A percentile compares a stretch with the other conserved stretches of the same genome.
These are phyloP conservation scores for Galerucella nymphaeae DNA, from an alignment of 2,888 invertebrate genomes.

Conservation along the genomic window DNA sequence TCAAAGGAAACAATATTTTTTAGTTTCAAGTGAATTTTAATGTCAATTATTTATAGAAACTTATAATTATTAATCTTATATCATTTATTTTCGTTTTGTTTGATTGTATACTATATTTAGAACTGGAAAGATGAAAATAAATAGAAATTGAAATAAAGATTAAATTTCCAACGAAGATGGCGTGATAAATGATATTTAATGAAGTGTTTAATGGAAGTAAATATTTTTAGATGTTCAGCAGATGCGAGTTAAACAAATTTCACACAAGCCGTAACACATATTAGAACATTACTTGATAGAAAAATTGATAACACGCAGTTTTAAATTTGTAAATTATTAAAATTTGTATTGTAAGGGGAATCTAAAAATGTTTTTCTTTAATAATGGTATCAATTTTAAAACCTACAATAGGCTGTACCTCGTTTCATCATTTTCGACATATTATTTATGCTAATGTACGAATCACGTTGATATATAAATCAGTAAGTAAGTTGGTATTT, in stretches of 20 bases:
- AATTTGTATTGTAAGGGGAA: no score
- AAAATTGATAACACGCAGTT: neutral
- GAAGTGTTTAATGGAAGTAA: conserved; percentile 29
- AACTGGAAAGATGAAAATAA: conserved; percentile 25
- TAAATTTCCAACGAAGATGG: conserved; percentile 27
- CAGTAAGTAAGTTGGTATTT: neutral
- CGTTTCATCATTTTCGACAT: neutral
- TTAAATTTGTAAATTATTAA: neutral
- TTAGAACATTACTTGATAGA: neutral
- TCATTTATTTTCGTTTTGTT: neutral
- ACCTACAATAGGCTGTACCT: no score
- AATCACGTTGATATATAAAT: conserved; percentile 9
- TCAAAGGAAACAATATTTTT: no score
- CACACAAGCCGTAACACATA: neutral
- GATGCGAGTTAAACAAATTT: neutral
- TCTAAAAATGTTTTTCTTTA: no score
- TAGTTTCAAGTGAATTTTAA: no score
- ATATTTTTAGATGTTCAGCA: conserved; percentile 27
- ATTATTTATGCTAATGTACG: neutral
- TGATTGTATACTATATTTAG: conserved; percentile 5
- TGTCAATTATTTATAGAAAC: neutral
- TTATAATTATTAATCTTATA: neutral
- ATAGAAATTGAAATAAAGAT: conserved; percentile 25
- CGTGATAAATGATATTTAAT: conserved; percentile 28
- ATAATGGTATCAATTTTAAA: no score